A percentile compares a stretch with the other conserved stretches of the same genome.
Conservation (phyloP, 1,140 invertebrate species). For the Meloidogyne exigua region DNA sequence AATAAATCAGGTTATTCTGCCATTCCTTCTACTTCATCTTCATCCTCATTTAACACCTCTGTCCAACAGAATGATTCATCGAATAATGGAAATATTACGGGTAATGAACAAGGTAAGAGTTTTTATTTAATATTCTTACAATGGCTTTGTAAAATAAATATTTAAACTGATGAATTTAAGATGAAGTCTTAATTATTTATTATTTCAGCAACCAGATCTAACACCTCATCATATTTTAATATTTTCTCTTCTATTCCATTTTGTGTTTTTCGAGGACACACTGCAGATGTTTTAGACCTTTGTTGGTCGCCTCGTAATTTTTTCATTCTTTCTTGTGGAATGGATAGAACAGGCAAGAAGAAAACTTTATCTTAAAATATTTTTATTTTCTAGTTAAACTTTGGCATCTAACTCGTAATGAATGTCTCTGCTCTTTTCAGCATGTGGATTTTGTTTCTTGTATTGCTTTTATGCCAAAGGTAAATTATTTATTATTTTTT, state of each 20-base stretch:
- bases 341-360: constrained; percentile 71
- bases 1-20: neutral
- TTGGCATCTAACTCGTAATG: constrained; percentile 93
- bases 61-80: neutral
- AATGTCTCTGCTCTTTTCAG: constrained; percentile 96
- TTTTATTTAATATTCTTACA: no score
- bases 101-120: neutral
- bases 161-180: no score
- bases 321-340: constrained; percentile 91
- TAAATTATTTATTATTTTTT: constrained; percentile 50
- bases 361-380: neutral
- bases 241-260: constrained; percentile 75
- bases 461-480: constrained; percentile 91
- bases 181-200: neutral
- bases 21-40: constrained; percentile 9
- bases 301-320: constrained; percentile 94
- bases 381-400: constrained; percentile 78
- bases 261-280: constrained; percentile 88
- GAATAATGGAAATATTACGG: neutral
- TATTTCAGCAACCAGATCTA: neutral
- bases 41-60: neutral
- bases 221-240: constrained; percentile 64
- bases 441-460: constrained; percentile 98
- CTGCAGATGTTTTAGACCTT: constrained; percentile 90
- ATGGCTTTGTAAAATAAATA: no score